Conservation (phyloP, 2,113 vertebrate species). For the Coptodon rendalli region DNA sequence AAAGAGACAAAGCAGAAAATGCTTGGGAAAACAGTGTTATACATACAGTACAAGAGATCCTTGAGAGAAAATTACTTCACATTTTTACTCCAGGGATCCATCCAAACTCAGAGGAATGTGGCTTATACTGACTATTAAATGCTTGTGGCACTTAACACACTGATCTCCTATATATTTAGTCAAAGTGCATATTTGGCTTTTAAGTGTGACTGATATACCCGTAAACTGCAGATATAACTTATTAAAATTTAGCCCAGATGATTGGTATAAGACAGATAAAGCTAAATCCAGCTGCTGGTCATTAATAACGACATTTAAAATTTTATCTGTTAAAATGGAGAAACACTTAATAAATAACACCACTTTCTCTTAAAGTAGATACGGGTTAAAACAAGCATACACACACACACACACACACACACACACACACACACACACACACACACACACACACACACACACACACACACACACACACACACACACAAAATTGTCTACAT, state of each 20-base stretch:
- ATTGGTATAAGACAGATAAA: too few species aligned
- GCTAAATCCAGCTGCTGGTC: not conserved
- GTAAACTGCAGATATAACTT: not conserved
- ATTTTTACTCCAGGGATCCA: not conserved
- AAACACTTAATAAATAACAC: not conserved
- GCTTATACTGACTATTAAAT: not conserved
- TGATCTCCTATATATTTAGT: not conserved
- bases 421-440: too few species aligned
- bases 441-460: too few species aligned
- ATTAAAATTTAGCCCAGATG: not conserved
- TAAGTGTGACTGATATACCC: not conserved
- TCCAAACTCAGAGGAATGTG: not conserved
- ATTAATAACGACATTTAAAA: not conserved
- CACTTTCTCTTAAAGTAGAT: not conserved
- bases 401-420: too few species aligned
- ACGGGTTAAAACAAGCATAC: accelerated
- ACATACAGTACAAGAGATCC: not conserved
- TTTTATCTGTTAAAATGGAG: not conserved
- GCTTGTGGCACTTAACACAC: not conserved
- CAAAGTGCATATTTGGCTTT: not conserved
- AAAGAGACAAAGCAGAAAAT: not conserved
- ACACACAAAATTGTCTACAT: too few species aligned
- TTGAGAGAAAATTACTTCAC: not conserved
- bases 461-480: too few species aligned
- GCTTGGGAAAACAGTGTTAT: not conserved